These are phyloP conservation scores for Drosophila atroscutellata DNA, from an alignment of 2,888 invertebrate genomes.

Conservation along the genomic window DNA sequence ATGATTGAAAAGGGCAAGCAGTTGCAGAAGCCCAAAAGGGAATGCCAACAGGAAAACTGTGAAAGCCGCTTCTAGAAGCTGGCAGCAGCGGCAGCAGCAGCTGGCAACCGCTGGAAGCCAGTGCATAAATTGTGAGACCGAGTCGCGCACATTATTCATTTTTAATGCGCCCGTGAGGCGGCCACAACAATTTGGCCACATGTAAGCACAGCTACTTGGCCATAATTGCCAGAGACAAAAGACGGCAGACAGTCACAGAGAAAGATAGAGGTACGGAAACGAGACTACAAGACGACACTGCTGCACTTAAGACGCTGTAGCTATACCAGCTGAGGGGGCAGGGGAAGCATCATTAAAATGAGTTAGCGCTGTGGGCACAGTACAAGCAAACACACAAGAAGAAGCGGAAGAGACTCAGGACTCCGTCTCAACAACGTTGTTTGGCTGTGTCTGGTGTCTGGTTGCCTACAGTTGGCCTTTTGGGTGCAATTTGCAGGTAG, in stretches of 20 bases:
- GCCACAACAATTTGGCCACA: conserved; percentile 80
- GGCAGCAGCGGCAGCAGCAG: conserved; percentile 47
- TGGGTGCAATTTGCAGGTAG: conserved; percentile 82
- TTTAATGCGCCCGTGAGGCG: conserved; percentile 77
- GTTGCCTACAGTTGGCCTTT: conserved; percentile 61
- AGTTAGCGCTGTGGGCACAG: conserved; percentile 71
- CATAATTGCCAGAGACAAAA: conserved; percentile 73
- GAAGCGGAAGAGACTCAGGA: conserved; percentile 18
- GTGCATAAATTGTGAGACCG: conserved; percentile 76
- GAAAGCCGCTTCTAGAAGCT: conserved; percentile 16
- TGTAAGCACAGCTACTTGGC: conserved; percentile 77
- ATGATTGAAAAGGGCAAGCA: conserved; percentile 73
- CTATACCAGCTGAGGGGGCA: conserved; percentile 27
- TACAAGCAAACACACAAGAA: conserved; percentile 4
- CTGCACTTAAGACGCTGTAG: conserved; percentile 64
- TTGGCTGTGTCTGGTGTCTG: conserved; percentile 26
- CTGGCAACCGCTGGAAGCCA: conserved; percentile 50
- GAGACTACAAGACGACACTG: conserved; percentile 62
- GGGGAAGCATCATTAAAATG: conserved; percentile 76
- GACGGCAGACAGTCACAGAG: conserved; percentile 24
- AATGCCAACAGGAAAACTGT: background rate
- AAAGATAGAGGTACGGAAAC: background rate
- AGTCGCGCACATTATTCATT: conserved; percentile 80
- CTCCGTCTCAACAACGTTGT: conserved; percentile 44
- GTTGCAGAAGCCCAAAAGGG: conserved; percentile 21